These are phyloP conservation scores for Onychomys arenicola DNA, from an alignment of 2,797 vertebrate species.

Conservation along the genomic window DNA sequence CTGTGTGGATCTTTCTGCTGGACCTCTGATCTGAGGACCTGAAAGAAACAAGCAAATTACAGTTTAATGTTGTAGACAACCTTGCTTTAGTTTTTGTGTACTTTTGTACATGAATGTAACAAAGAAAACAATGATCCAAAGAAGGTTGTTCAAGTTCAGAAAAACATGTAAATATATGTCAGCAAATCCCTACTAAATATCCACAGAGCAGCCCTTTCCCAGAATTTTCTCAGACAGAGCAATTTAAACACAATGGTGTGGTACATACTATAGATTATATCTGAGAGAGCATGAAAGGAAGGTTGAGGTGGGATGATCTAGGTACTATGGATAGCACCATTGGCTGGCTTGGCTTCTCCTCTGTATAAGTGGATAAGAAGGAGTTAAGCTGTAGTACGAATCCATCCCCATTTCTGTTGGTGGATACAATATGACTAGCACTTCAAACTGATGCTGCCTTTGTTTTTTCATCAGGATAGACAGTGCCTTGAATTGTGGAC, in stretches of 20 bases:
- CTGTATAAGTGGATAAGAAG: too few species aligned
- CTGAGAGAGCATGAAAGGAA: not conserved
- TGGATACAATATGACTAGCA: too few species aligned
- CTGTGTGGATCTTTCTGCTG: not conserved
- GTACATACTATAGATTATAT: too few species aligned
- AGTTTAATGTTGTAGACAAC: not conserved
- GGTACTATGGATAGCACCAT: too few species aligned
- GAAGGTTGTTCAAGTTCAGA: not conserved
- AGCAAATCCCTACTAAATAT: too few species aligned
- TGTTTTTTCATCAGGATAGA: not conserved
- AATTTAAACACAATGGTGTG: too few species aligned
- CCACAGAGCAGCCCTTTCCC: too few species aligned
- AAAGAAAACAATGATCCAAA: not conserved
- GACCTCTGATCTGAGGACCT: not conserved
- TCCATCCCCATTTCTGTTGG: not conserved
- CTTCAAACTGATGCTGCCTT: not conserved
- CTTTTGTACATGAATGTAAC: not conserved
- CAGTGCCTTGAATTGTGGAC: not conserved
- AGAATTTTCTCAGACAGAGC: too few species aligned
- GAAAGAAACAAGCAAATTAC: not conserved
- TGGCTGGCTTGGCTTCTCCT: not conserved
- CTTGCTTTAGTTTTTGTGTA: not conserved
- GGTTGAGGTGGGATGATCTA: not conserved
- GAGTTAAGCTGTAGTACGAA: not conserved
- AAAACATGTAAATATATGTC: not conserved